Percentiles rank a stretch among this genome's conserved stretches.
Conservation (phyloP, 2,888 invertebrate species). For the Liodrosophila aerea region DNA sequence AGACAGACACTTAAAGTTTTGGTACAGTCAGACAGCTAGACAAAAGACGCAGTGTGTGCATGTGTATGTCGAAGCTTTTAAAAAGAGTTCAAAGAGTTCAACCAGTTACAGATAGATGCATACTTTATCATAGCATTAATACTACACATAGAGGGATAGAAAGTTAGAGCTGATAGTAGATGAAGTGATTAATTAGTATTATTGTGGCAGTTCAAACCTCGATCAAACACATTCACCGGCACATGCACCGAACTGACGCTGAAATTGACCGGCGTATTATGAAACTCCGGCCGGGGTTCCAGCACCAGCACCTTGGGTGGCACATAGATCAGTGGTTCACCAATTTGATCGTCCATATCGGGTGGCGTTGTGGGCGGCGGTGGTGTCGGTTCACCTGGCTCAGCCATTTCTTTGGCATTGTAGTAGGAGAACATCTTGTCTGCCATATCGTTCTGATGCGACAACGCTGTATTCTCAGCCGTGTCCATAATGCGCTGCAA, state of each 20-base stretch:
- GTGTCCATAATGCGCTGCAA: constrained; percentile 92
- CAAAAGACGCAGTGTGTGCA: constrained; percentile 21
- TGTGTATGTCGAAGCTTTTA: constrained; percentile 51
- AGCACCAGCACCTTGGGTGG: constrained; percentile 86
- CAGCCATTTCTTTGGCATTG: constrained; percentile 88
- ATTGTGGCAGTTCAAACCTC: constrained; percentile 85
- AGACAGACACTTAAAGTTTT: background rate
- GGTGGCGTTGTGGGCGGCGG: constrained; percentile 83
- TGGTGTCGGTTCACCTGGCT: constrained; percentile 84
- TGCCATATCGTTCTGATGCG: constrained; percentile 84
- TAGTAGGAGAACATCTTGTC: constrained; percentile 87
- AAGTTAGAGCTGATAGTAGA: constrained; percentile 38
- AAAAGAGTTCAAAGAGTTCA: constrained; percentile 44
- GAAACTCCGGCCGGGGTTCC: constrained; percentile 89
- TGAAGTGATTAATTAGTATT: constrained; percentile 5
- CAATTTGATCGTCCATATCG: constrained; percentile 84
- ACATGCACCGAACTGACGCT: constrained; percentile 95
- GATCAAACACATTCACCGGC: constrained; percentile 96
- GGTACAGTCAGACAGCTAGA: constrained; percentile 2
- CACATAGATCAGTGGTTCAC: constrained; percentile 84
- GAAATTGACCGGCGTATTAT: constrained; percentile 89
- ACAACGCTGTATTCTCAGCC: constrained; percentile 91
- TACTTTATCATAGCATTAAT: too few relatives aligned
- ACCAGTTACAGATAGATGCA: constrained; percentile 11
- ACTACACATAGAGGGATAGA: constrained; percentile 30